Evolutionary conservation across 2,113 vertebrate species (phyloP).

Genomic region (Phocoena sinus): DNA sequence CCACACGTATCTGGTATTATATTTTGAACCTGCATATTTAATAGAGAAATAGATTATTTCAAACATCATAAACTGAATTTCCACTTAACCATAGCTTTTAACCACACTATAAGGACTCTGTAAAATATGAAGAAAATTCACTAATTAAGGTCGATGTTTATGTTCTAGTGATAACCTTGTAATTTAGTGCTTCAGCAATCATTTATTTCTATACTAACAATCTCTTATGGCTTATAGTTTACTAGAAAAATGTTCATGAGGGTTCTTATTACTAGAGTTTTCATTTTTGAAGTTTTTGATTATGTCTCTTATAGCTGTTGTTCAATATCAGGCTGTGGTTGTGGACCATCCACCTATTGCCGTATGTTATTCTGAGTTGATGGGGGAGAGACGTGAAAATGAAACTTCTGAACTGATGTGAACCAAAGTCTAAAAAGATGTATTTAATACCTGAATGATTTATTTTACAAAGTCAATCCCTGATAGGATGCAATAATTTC

Average conservation of each 20-base stretch:
- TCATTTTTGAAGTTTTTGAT: not conserved
- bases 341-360: not conserved
- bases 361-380: not conserved
- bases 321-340: not conserved
- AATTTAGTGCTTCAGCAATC: constrained; percentile 46
- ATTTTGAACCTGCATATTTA: constrained; percentile 37
- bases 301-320: not conserved
- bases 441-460: not conserved
- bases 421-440: not conserved
- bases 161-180: constrained; percentile 22
- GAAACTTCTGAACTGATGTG: not conserved
- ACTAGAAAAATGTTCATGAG: not conserved
- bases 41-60: constrained; percentile 47
- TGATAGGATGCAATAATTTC: not conserved
- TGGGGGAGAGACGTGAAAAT: not conserved
- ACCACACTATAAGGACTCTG: not conserved
- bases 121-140: constrained; percentile 63
- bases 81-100: constrained; percentile 56
- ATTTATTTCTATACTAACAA: constrained; percentile 1
- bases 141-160: constrained; percentile 12
- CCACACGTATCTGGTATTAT: not conserved
- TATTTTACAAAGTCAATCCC: not conserved
- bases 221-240: not conserved
- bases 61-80: constrained; percentile 22
- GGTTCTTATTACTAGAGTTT: not conserved